Conservation (phyloP, 1,140 invertebrate genomes). For the Neelides sp. region DNA sequence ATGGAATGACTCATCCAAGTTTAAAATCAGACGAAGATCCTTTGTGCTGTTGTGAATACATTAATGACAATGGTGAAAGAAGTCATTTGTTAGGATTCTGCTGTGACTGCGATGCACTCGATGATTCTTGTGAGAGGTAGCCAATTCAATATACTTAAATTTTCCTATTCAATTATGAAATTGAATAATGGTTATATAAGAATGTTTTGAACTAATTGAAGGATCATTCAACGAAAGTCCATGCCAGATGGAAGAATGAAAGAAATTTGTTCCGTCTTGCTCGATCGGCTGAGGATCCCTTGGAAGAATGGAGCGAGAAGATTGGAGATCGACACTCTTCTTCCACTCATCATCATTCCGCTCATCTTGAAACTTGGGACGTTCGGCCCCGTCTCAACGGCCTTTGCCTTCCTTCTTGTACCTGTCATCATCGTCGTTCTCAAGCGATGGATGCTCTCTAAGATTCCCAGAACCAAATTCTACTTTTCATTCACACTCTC, state of each 20-base stretch:
- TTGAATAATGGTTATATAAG: neutral
- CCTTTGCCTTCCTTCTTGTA: conserved; percentile 46
- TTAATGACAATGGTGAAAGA: conserved; percentile 38
- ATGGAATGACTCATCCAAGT: too few relatives aligned
- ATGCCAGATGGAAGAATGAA: conserved; percentile 7
- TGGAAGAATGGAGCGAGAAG: conserved; percentile 43
- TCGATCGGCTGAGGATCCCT: conserved; percentile 43
- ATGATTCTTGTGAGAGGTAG: conserved; percentile 36
- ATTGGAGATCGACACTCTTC: conserved; percentile 44
- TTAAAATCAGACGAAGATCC: conserved; percentile 25
- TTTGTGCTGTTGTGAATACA: conserved; percentile 48
- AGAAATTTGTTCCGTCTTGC: conserved; percentile 28
- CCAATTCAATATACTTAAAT: neutral
- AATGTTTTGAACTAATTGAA: neutral
- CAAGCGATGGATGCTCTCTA: neutral
- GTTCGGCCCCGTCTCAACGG: conserved; percentile 44
- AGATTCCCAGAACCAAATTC: conserved; percentile 4
- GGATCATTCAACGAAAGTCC: conserved; percentile 10
- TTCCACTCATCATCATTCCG: conserved; percentile 52
- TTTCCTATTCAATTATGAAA: neutral
- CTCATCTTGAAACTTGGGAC: conserved; percentile 45
- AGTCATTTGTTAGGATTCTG: conserved; percentile 45
- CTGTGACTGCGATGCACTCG: conserved; percentile 45
- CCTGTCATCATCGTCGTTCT: conserved; percentile 48
- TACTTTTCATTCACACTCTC: conserved; percentile 24